Conservation (phyloP, 2,888 invertebrate species). For the Graphium colonna region DNA sequence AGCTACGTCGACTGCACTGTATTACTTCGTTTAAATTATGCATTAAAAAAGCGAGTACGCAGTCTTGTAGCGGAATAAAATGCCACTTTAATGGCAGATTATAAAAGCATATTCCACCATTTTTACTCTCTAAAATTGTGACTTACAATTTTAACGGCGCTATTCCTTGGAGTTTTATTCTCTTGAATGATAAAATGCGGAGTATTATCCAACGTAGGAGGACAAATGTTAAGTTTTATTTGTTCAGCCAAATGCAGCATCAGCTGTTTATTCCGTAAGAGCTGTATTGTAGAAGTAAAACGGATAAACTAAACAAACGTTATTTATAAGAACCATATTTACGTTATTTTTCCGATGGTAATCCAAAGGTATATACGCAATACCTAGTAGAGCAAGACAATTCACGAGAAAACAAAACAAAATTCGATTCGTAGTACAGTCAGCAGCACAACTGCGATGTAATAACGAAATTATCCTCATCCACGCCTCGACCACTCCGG, state of each 20-base stretch:
- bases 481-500: background rate
- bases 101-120: constrained; percentile 8
- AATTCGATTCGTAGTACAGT: background rate
- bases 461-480: background rate
- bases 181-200: no score
- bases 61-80: constrained; percentile 20
- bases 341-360: no score
- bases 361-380: no score
- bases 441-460: background rate
- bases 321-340: no score
- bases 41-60: constrained; percentile 20
- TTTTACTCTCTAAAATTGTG: constrained; percentile 6
- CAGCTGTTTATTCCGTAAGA: background rate
- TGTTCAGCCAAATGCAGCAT: background rate
- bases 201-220: background rate
- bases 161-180: no score
- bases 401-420: no score
- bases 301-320: no score
- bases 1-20: constrained; percentile 21
- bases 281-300: no score
- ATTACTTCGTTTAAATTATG: constrained; percentile 22
- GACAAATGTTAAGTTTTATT: background rate
- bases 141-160: constrained; percentile 7
- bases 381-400: no score
- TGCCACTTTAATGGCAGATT: constrained; percentile 14